Conservation (phyloP, 1,140 invertebrate species). For the Zaprionus davidi region DNA sequence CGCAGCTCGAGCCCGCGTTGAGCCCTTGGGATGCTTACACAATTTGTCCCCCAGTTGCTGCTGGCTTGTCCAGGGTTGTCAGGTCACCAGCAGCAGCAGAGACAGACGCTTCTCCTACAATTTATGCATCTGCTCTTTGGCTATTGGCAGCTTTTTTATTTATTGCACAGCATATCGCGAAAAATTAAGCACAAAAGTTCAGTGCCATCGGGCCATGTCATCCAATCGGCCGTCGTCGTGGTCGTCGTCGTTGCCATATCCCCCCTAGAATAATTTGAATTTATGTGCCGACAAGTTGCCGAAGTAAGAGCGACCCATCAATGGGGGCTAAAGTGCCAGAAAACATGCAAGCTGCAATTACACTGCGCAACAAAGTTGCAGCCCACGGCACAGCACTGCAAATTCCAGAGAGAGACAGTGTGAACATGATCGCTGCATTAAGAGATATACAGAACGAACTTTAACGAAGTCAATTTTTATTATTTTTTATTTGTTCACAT, state of each 20-base stretch:
- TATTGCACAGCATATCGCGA: conserved; percentile 56
- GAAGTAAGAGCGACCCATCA: conserved; percentile 41
- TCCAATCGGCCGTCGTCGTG: conserved; percentile 26
- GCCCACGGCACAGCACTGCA: not conserved
- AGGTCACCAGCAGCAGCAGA: conserved; percentile 12
- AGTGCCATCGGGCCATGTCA: conserved; percentile 71
- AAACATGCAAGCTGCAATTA: conserved; percentile 69
- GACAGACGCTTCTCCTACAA: not conserved
- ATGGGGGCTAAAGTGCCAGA: conserved; percentile 54
- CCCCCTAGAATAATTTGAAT: conserved; percentile 68
- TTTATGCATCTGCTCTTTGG: conserved; percentile 12
- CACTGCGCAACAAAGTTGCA: conserved; percentile 31
- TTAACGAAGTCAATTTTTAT: not conserved
- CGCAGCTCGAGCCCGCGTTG: conserved; percentile 21
- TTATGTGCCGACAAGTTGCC: conserved; percentile 73
- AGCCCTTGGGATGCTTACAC: conserved; percentile 33
- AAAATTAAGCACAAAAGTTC: conserved; percentile 81
- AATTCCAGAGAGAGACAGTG: not conserved
- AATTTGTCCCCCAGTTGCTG: conserved; percentile 7
- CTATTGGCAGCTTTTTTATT: not conserved
- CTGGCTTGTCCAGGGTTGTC: conserved; percentile 12
- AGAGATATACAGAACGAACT: not conserved
- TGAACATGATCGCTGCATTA: not conserved
- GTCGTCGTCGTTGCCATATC: not conserved
- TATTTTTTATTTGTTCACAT: not conserved